Conservation (phyloP, 2,888 invertebrate genomes). For the Lepeophtheirus nordmannii region DNA sequence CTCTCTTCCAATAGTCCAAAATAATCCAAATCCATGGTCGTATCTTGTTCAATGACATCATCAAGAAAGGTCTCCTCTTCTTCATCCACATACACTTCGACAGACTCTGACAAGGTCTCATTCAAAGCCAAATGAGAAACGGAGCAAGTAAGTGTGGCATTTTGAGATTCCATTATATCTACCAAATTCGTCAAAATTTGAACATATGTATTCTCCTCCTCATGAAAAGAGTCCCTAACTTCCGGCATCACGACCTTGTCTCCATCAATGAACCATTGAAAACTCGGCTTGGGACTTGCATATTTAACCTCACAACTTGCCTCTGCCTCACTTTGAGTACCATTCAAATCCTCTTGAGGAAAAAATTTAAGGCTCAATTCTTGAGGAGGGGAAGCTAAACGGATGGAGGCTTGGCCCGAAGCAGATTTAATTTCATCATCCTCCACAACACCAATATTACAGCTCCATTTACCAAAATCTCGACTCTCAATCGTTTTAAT, state of each 20-base stretch:
- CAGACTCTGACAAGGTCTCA: too few species aligned
- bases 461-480: conserved; percentile 8
- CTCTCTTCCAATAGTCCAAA: too few species aligned
- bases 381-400: background rate
- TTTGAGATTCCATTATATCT: too few species aligned
- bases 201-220: background rate
- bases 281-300: background rate
- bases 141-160: too few species aligned
- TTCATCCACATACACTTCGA: too few species aligned
- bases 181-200: too few species aligned
- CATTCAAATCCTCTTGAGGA: background rate
- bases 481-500: background rate
- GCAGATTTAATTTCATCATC: background rate
- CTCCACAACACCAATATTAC: background rate
- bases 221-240: too few species aligned
- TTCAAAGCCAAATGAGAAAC: too few species aligned
- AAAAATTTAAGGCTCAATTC: background rate
- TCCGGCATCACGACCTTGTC: background rate
- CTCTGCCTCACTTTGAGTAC: background rate
- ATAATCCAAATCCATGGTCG: too few species aligned
- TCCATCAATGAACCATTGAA: conserved; percentile 2
- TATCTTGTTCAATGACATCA: too few species aligned
- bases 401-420: background rate
- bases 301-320: background rate
- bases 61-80: too few species aligned